phyloP scores from a whole-genome alignment of 1,140 invertebrate genomes.

The Drosophila orosa region DNA sequence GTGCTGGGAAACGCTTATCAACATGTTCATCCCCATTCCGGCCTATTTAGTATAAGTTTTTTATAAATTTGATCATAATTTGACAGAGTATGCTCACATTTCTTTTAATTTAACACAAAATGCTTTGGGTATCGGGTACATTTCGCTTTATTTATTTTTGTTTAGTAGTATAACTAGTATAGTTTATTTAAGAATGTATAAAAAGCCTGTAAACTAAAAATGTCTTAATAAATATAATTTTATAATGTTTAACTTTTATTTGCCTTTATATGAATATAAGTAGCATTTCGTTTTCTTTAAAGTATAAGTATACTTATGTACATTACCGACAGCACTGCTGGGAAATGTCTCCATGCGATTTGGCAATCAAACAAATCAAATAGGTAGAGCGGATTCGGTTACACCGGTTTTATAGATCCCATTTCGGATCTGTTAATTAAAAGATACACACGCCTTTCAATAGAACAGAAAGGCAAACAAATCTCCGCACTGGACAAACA shows the following conservation, averaged over 20 bases:
- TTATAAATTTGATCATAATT: no score
- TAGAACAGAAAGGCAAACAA: constrained; percentile 66
- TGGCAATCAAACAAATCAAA: constrained; percentile 52
- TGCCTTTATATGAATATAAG: no score
- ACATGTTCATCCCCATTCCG: neutral
- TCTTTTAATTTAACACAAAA: no score
- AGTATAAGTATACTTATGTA: neutral
- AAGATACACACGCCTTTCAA: constrained; percentile 60
- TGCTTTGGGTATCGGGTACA: no score
- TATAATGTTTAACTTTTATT: no score
- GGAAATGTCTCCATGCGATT: constrained; percentile 28
- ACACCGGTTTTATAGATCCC: constrained; percentile 45
- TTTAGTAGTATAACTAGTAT: no score
- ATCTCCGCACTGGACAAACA: constrained; percentile 66
- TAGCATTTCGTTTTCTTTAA: neutral
- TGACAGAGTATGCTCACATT: no score
- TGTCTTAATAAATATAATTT: no score
- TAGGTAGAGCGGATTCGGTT: constrained; percentile 50
- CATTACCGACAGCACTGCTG: neutral
- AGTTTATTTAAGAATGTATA: no score
- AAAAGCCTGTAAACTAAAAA: no score
- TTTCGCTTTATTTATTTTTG: neutral
- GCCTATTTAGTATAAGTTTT: no score
- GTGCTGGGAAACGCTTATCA: no score
- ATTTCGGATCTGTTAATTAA: constrained; percentile 57